A percentile compares a stretch with the other conserved stretches of the same genome.
These are phyloP conservation scores for Archips xylosteana DNA, from an alignment of 2,888 invertebrate species.

Conservation along the genomic window DNA sequence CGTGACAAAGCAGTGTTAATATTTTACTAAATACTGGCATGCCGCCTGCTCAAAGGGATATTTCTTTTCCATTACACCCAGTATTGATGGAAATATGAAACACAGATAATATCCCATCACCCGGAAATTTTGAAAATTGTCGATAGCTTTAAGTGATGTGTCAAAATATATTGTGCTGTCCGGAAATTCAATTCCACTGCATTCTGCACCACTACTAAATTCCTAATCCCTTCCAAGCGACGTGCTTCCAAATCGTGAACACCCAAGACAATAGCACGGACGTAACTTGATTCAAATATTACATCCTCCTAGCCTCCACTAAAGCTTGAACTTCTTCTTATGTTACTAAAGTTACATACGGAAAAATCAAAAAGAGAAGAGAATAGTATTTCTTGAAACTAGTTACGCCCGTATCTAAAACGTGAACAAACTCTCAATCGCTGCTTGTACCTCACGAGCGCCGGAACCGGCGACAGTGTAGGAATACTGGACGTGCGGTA, in stretches of 20 bases:
- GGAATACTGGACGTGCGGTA: conserved; percentile 96
- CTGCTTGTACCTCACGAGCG: conserved; percentile 88
- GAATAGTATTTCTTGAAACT: conserved; percentile 38
- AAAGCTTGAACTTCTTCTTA: not conserved
- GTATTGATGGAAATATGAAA: conserved; percentile 18
- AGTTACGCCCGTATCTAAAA: conserved; percentile 63
- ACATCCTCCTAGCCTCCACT: not conserved
- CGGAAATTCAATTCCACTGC: conserved; percentile 23
- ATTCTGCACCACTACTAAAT: conserved; percentile 26
- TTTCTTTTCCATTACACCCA: not conserved
- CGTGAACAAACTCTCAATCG: conserved; percentile 66
- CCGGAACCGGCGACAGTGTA: conserved; percentile 90
- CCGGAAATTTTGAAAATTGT: conserved; percentile 25
- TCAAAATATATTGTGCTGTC: conserved; percentile 34
- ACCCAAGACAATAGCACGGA: conserved; percentile 33
- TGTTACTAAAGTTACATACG: not conserved
- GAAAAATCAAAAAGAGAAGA: not conserved
- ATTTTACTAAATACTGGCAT: conserved; percentile 51
- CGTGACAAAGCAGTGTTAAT: conserved; percentile 52
- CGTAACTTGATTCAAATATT: conserved; percentile 18
- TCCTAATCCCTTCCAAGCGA: conserved; percentile 41
- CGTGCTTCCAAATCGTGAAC: conserved; percentile 41
- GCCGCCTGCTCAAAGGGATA: conserved; percentile 46
- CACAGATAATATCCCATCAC: conserved; percentile 25
- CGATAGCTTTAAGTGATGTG: conserved; percentile 10